Percentiles rank a stretch among this genome's conserved stretches.
phyloP scores from a whole-genome alignment of 2,113 vertebrate genomes.

The Chamaea fasciata region DNA sequence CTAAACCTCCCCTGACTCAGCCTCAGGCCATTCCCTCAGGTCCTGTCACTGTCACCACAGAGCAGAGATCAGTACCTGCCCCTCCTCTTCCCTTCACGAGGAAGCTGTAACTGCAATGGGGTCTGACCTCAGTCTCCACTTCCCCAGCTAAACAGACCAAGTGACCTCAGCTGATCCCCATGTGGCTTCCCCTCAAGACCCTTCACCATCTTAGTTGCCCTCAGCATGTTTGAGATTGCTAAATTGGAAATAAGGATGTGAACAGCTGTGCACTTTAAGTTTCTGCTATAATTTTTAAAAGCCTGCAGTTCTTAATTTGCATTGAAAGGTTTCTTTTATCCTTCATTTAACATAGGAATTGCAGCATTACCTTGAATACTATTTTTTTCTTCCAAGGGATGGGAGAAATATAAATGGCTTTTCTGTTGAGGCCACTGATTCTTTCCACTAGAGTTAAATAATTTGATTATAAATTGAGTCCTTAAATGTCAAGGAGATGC shows the following conservation, averaged over 20 bases:
- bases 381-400: neutral
- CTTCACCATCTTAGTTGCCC: neutral
- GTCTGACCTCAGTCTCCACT: neutral
- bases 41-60: neutral
- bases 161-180: neutral
- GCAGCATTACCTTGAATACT: neutral
- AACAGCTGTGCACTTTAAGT: neutral
- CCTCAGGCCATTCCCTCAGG: neutral
- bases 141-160: neutral
- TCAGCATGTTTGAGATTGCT: neutral
- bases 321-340: neutral
- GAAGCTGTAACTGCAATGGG: neutral
- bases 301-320: neutral
- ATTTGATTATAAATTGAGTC: constrained; percentile 60
- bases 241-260: neutral
- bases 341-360: neutral
- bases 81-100: neutral
- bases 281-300: constrained; percentile 5
- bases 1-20: neutral
- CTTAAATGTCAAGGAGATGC: constrained; percentile 64
- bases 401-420: constrained; percentile 6
- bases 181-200: neutral
- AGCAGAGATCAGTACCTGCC: neutral
- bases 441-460: constrained; percentile 58
- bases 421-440: constrained; percentile 9